Percentiles rank a stretch among this genome's conserved stretches.
Evolutionary conservation across 2,113 vertebrate species (phyloP).

Genomic region (Callorhinus ursinus): DNA sequence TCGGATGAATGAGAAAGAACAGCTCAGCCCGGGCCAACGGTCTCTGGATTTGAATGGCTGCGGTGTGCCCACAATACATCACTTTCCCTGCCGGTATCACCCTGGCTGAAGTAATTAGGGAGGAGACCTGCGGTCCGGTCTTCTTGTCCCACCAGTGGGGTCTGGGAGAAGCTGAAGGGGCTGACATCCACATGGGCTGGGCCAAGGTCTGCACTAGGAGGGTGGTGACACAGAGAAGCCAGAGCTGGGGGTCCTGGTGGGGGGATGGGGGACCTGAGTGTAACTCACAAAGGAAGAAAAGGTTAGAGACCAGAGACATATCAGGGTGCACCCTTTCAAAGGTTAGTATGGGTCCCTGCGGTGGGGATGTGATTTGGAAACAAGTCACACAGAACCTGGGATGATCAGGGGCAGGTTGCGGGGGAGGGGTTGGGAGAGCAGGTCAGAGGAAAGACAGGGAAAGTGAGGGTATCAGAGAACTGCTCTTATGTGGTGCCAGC

Average conservation of each 20-base stretch:
- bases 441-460: background rate
- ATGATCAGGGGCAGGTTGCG: accelerated
- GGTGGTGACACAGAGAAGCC: background rate
- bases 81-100: constrained; percentile 7
- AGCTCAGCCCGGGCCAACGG: background rate
- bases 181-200: background rate
- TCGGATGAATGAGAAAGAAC: constrained; percentile 12
- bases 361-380: background rate
- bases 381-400: background rate
- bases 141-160: background rate
- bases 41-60: constrained; percentile 46
- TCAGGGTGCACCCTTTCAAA: background rate
- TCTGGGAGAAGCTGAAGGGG: background rate
- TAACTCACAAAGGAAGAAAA: background rate
- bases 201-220: background rate
- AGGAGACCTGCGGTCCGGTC: background rate
- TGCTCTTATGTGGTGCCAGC: background rate
- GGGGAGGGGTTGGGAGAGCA: background rate
- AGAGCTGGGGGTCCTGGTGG: background rate
- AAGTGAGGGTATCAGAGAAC: background rate
- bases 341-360: background rate
- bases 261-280: accelerated
- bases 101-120: constrained; percentile 24
- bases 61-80: background rate
- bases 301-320: background rate